Base-by-base conservation (phyloP, 2,888 invertebrate genomes). In the Coenonympha arcania region DNA sequence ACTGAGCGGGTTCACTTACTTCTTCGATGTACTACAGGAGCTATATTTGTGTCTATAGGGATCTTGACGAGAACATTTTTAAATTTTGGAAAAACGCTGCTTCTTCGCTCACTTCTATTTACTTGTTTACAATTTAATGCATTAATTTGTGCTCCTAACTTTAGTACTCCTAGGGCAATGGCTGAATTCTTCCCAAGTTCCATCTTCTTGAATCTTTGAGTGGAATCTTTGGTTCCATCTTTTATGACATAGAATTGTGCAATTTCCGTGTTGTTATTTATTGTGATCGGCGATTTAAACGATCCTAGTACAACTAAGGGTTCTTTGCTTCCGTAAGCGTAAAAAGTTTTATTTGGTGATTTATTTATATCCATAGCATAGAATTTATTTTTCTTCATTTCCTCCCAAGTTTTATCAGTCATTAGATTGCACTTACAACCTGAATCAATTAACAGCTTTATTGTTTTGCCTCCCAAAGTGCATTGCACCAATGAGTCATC, bases 11-110 rank as follows among this genome's bases (percentile, higher is more conserved):
- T 1, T 20, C 56, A 3, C 49, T n/a, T 0, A 62, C 60, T 19
- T 49, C 48, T 42, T 63, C 61, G n/a, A 63, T 62, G 62, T 20
- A 41, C 30, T 2, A 60, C 46, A 2, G 61, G 62, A 39, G 52
- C 56, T 0, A 54, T 24, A 0, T 34, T 16, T 13, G 41, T 30
- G 45, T 61, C 57, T n/a, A 60, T 59, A 0, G 60, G 55, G 6
- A 62, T 57, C 4, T 57, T 36, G n/a, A 61, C 26, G 5, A 46
- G 9, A n/a, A 61, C 48, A 40, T 58, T 37, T 41, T 61, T 60
- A 3, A 59, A 44, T 46, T 58, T 62, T 15, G 57, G 60, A 47
- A 58, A 60, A 0, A 30, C 15, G 3, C 20, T 3, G 3, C 5
- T 5, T 20, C 4, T 3, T n/a, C n/a, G n/a, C 20, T 20, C 20